Conservation (phyloP, 2,888 invertebrate genomes). For the Aleiodes alternator region DNA sequence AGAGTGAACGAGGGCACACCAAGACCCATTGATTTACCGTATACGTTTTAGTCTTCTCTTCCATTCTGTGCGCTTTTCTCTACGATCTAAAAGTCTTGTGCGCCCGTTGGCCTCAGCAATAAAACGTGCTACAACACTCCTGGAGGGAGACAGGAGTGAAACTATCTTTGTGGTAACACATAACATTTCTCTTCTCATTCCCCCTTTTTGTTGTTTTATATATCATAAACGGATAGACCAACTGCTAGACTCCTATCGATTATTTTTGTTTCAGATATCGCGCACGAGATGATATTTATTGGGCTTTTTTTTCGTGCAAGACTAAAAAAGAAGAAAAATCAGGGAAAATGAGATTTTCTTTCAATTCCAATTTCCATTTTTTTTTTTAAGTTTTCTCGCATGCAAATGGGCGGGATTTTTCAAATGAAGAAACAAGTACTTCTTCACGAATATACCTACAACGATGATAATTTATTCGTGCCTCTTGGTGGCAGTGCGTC, state of each 20-base stretch:
- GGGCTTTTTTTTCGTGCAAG: no score
- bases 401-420: no score
- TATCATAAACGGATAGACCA: conserved; percentile 21
- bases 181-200: conserved; percentile 12
- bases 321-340: no score
- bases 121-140: conserved; percentile 47
- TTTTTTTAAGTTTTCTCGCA: no score
- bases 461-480: conserved; percentile 21
- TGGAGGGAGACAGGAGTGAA: conserved; percentile 49
- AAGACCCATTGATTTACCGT: conserved; percentile 58
- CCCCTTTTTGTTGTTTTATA: conserved; percentile 31
- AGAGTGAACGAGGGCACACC: conserved; percentile 51
- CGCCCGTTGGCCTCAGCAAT: conserved; percentile 43
- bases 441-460: neutral
- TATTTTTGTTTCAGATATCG: no score
- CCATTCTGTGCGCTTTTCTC: conserved; percentile 43
- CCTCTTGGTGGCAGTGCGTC: conserved; percentile 20
- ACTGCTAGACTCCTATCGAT: conserved; percentile 9
- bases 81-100: conserved; percentile 49
- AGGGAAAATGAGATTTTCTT: no score
- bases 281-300: no score
- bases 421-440: neutral
- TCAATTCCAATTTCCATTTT: no score
- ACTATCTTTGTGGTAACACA: conserved; percentile 37
- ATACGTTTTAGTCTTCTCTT: conserved; percentile 30